Evolutionary conservation across 2,797 vertebrate genomes (phyloP).

Genomic region (Lateolabrax maculatus): DNA sequence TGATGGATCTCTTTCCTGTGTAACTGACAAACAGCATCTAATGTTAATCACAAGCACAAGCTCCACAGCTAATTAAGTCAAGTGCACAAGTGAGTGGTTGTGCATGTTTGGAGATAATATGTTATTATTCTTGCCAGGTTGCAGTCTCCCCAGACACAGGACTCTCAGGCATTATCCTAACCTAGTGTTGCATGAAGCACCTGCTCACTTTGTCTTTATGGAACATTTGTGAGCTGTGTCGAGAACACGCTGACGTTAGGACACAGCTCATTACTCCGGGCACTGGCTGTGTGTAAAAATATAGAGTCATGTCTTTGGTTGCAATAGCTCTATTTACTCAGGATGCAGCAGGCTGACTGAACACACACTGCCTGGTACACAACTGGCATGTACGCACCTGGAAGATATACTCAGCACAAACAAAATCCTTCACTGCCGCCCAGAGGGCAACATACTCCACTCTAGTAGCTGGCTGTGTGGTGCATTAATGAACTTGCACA

Average conservation of each 20-base stretch:
- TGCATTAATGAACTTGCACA: background rate
- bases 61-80: conserved; percentile 11
- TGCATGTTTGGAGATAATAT: conserved; percentile 12
- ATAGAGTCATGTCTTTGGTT: conserved; percentile 1
- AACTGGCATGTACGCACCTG: conserved; percentile 4
- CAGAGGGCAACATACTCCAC: background rate
- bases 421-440: background rate
- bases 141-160: background rate
- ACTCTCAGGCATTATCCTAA: conserved; percentile 2
- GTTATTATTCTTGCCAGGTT: background rate
- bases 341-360: conserved; percentile 17
- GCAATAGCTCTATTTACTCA: background rate
- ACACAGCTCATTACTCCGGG: conserved; percentile 33
- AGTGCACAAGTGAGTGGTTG: conserved; percentile 24
- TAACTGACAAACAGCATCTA: background rate
- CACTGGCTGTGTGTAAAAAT: conserved; percentile 1
- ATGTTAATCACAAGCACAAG: background rate
- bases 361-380: conserved; percentile 15
- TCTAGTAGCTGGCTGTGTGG: background rate
- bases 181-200: conserved; percentile 17
- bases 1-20: background rate
- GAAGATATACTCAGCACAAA: conserved; percentile 10
- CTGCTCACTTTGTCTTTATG: conserved; percentile 40
- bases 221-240: conserved; percentile 13
- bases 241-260: conserved; percentile 18